Evolutionary conservation across 1,140 invertebrate species (phyloP).

Genomic region (Sogatella furcifera): DNA sequence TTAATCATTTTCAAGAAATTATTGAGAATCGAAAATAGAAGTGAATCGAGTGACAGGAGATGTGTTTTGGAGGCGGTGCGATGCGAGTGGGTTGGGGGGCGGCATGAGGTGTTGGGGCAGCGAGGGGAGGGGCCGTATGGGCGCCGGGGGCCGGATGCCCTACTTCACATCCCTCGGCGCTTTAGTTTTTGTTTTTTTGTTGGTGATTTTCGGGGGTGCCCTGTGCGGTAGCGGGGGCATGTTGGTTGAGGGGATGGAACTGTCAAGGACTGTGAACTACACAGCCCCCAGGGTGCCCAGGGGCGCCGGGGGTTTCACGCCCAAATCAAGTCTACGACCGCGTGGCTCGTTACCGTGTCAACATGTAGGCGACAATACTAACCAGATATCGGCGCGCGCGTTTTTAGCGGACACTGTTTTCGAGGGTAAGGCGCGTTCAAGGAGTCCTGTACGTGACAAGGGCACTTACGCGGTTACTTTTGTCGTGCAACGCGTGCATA

Average conservation of each 20-base stretch:
- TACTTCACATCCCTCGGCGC: neutral
- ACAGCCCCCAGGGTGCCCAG: neutral
- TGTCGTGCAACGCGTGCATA: conserved; percentile 49
- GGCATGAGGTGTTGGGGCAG: too few relatives aligned
- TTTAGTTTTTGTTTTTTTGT: neutral
- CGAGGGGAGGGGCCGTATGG: too few relatives aligned
- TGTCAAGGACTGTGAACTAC: neutral
- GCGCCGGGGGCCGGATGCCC: too few relatives aligned
- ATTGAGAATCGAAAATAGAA: too few relatives aligned
- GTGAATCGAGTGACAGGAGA: too few relatives aligned
- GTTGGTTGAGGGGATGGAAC: neutral
- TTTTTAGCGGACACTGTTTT: conserved; percentile 49
- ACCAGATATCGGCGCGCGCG: conserved; percentile 46
- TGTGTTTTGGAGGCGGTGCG: too few relatives aligned
- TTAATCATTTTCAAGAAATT: too few relatives aligned
- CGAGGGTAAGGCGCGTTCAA: conserved; percentile 49
- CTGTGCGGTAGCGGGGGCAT: neutral
- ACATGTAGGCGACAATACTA: conserved; percentile 24
- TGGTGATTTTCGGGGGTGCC: neutral
- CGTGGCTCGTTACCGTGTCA: conserved; percentile 13
- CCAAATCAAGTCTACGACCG: neutral
- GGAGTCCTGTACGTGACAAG: conserved; percentile 40
- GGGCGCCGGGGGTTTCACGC: neutral
- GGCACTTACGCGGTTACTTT: conserved; percentile 51
- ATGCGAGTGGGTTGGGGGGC: too few relatives aligned